These are phyloP conservation scores for Coenonympha glycerion DNA, from an alignment of 2,888 invertebrate genomes.

Conservation along the genomic window DNA sequence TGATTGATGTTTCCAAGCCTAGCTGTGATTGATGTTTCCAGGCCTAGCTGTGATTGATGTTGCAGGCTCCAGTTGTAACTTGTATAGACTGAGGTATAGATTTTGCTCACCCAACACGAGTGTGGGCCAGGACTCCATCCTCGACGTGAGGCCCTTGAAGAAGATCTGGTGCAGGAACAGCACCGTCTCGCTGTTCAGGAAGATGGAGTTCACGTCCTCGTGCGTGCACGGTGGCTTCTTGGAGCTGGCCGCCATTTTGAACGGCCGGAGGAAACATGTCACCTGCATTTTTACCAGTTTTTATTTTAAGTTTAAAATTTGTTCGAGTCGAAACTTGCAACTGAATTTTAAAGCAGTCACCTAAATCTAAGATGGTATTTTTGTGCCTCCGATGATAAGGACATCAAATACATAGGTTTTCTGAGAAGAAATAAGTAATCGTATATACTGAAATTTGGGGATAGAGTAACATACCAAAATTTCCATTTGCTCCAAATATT, in stretches of 20 bases:
- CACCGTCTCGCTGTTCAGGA: constrained; percentile 93
- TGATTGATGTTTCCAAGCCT: no score
- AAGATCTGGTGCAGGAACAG: constrained; percentile 95
- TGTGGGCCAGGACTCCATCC: constrained; percentile 96
- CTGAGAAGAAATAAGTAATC: no score
- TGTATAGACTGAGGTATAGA: no score
- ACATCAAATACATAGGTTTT: no score
- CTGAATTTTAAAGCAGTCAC: no score
- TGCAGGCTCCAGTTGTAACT: no score
- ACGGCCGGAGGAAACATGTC: constrained; percentile 90
- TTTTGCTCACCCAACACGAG: constrained; percentile 86
- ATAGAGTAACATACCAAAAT: constrained; percentile 60
- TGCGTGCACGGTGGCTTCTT: constrained; percentile 94
- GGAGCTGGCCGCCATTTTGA: constrained; percentile 95
- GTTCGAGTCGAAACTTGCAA: no score
- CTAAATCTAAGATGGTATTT: no score
- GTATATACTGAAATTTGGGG: not conserved
- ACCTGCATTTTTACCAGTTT: constrained; percentile 48
- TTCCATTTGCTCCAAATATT: constrained; percentile 93
- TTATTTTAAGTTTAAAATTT: not conserved
- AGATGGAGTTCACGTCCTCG: constrained; percentile 95
- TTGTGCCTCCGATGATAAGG: no score
- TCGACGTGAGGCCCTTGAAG: constrained; percentile 91
- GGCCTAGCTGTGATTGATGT: no score
- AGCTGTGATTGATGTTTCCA: no score